Conservation (phyloP, 2,797 vertebrate genomes). For the Heterohyrax brucei region DNA sequence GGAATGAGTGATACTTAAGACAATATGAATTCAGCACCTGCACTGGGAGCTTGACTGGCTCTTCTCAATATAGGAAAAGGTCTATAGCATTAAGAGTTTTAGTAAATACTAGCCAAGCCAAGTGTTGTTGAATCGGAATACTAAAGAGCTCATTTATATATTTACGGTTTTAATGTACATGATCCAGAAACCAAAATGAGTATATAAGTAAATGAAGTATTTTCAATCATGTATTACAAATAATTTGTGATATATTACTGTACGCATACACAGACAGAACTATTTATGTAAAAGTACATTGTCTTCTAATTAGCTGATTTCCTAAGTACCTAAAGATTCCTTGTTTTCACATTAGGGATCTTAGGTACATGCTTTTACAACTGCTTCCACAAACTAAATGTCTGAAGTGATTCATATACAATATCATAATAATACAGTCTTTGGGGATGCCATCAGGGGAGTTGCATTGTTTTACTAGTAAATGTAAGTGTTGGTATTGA, state of each 20-base stretch:
- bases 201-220: constrained; percentile 41
- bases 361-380: not conserved
- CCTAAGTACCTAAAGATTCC: not conserved
- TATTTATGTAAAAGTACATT: not conserved
- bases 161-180: not conserved
- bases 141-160: not conserved
- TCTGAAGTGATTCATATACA: not conserved
- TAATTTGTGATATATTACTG: constrained; percentile 11
- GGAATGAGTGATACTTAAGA: not conserved
- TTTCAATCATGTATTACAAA: not conserved
- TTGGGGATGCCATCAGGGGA: not conserved
- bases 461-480: not conserved
- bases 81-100: constrained; percentile 10
- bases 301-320: constrained; percentile 38
- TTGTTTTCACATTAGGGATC: not conserved
- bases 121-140: no score
- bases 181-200: constrained; percentile 13
- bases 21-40: not conserved
- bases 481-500: constrained; percentile 9
- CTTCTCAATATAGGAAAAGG: constrained; percentile 34
- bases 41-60: not conserved
- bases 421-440: not conserved
- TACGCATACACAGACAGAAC: not conserved
- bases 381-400: constrained; percentile 11
- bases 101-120: not conserved